A percentile compares a stretch with the other conserved stretches of the same genome.
phyloP scores from a whole-genome alignment of 2,113 vertebrate genomes.

The Nerophis ophidion region DNA sequence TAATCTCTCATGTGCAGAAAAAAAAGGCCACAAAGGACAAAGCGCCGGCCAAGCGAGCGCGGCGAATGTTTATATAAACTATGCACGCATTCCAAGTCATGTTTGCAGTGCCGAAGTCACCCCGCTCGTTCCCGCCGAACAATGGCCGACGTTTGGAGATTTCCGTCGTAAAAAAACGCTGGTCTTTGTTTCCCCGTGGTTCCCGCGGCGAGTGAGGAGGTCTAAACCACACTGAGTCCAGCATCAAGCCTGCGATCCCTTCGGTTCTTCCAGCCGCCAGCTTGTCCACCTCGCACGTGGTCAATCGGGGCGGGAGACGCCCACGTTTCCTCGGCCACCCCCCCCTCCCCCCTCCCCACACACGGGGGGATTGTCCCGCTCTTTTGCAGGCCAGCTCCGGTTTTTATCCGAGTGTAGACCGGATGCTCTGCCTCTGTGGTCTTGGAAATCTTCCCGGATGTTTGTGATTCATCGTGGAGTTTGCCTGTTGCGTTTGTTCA shows the following conservation, averaged over 20 bases:
- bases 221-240: constrained; percentile 39
- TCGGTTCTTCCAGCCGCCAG: constrained; percentile 12
- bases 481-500: constrained; percentile 51
- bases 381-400: constrained; percentile 13
- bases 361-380: constrained; percentile 21
- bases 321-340: too few species aligned
- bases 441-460: constrained; percentile 56
- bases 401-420: constrained; percentile 36
- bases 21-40: constrained; percentile 25
- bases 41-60: constrained; percentile 25
- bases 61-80: constrained; percentile 29
- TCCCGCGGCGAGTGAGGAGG: constrained; percentile 46
- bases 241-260: constrained; percentile 20
- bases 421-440: constrained; percentile 33
- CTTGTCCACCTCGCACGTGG: constrained; percentile 42
- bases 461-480: constrained; percentile 63
- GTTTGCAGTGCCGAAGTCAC: constrained; percentile 19
- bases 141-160: constrained; percentile 44
- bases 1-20: constrained; percentile 24
- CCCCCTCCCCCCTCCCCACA: too few species aligned
- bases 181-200: constrained; percentile 53
- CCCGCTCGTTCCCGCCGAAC: constrained; percentile 29
- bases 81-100: constrained; percentile 31
- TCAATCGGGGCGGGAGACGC: too few species aligned
- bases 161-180: constrained; percentile 47